These are phyloP conservation scores for Leuciscus idus DNA, from an alignment of 2,113 vertebrate genomes.

Conservation along the genomic window DNA sequence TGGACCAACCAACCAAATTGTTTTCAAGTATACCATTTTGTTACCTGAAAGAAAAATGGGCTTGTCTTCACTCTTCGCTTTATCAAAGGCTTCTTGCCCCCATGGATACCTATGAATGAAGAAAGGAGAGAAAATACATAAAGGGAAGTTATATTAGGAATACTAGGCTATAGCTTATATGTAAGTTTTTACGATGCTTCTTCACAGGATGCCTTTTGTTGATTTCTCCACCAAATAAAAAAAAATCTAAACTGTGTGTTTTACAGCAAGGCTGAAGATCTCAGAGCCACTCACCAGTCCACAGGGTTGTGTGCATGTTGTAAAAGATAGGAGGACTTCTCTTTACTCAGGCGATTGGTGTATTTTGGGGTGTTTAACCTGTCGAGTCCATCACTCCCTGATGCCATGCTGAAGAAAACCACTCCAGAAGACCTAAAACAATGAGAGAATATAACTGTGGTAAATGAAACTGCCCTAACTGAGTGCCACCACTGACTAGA, in stretches of 20 bases:
- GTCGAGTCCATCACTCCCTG: slow-evolving; percentile 66
- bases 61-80: slow-evolving; percentile 88
- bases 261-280: not conserved
- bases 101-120: slow-evolving; percentile 84
- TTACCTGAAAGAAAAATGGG: slow-evolving; percentile 93
- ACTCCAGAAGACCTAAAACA: slow-evolving; percentile 65
- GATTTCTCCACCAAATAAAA: not conserved
- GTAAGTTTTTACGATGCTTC: not conserved
- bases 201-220: not conserved
- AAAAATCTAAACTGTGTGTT: not conserved
- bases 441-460: not conserved
- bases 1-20: not conserved
- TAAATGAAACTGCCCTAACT: not conserved
- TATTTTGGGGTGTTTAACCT: slow-evolving; percentile 50
- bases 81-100: slow-evolving; percentile 92
- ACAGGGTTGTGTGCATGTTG: slow-evolving; percentile 95
- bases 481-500: not conserved
- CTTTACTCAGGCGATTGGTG: slow-evolving; percentile 83
- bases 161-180: no score
- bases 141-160: not conserved
- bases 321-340: slow-evolving; percentile 89
- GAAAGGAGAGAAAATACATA: not conserved
- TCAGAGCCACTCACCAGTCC: slow-evolving; percentile 83
- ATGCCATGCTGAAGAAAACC: slow-evolving; percentile 78
- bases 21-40: not conserved